Conservation (phyloP, 2,797 vertebrate genomes). For the Chromis chromis region DNA sequence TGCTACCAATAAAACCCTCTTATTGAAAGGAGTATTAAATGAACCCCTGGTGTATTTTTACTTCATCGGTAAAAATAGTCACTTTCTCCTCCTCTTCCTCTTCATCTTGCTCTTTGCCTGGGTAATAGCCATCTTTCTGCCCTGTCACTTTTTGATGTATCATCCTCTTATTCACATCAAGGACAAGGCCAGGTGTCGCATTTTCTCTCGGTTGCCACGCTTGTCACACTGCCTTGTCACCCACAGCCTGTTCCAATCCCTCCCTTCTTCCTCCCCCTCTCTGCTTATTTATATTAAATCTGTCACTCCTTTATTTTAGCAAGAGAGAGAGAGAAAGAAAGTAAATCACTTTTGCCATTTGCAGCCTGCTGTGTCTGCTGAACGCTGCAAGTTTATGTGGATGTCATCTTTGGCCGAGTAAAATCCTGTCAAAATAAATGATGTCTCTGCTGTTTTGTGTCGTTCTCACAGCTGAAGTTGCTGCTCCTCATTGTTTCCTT, state of each 20-base stretch:
- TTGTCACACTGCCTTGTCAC: constrained; percentile 75
- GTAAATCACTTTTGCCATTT: constrained; percentile 67
- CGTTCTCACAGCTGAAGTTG: constrained; percentile 42
- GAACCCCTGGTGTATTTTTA: constrained; percentile 65
- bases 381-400: constrained; percentile 53
- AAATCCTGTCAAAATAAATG: constrained; percentile 59
- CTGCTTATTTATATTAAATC: constrained; percentile 76
- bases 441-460: constrained; percentile 49
- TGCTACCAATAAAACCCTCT: constrained; percentile 46
- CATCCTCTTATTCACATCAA: constrained; percentile 81
- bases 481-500: constrained; percentile 41
- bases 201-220: constrained; percentile 71
- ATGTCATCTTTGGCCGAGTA: constrained; percentile 65
- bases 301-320: constrained; percentile 75
- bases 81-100: constrained; percentile 59
- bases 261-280: constrained; percentile 53
- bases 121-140: constrained; percentile 77
- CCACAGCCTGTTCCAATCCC: constrained; percentile 63
- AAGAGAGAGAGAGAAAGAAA: constrained; percentile 64
- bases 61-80: constrained; percentile 69
- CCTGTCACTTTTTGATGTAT: constrained; percentile 79
- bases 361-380: constrained; percentile 57
- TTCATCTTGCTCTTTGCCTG: constrained; percentile 57
- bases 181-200: constrained; percentile 82
- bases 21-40: constrained; percentile 59